These are phyloP conservation scores for Mastomys coucha DNA, from an alignment of 2,113 vertebrate species.

Conservation along the genomic window DNA sequence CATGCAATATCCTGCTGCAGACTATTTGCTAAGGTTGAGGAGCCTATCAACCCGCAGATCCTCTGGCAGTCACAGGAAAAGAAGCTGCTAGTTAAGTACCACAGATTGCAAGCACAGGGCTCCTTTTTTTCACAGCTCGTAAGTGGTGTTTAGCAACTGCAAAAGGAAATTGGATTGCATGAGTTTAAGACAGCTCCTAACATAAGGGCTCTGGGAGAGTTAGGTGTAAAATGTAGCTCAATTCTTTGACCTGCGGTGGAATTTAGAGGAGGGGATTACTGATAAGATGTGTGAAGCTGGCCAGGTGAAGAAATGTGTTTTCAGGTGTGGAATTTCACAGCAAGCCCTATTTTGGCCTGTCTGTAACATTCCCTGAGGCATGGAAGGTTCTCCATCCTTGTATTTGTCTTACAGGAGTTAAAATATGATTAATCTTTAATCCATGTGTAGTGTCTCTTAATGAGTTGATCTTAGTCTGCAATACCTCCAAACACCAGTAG, in stretches of 20 bases:
- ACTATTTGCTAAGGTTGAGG: not conserved
- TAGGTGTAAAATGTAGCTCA: not conserved
- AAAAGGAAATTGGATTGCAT: not conserved
- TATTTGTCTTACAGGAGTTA: not conserved
- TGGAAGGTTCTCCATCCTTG: not conserved
- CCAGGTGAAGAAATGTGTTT: slow-evolving; percentile 60
- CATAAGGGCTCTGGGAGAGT: not conserved
- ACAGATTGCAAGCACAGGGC: not conserved
- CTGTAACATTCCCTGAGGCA: not conserved
- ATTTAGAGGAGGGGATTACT: slow-evolving; percentile 2
- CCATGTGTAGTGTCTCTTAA: not conserved
- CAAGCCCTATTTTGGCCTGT: not conserved
- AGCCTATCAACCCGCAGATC: not conserved
- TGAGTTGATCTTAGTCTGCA: not conserved
- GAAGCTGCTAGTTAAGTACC: not conserved
- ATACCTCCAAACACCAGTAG: not conserved
- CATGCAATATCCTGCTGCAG: not conserved
- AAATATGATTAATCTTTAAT: not conserved
- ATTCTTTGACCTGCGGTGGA: not conserved
- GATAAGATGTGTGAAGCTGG: slow-evolving; percentile 63
- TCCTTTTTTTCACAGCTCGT: not conserved
- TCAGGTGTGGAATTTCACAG: slow-evolving; percentile 74
- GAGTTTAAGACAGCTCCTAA: not conserved
- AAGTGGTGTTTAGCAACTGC: not conserved
- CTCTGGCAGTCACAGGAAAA: not conserved